Base-by-base conservation (phyloP, 2,797 vertebrate genomes). In the Channallabes apus region DNA sequence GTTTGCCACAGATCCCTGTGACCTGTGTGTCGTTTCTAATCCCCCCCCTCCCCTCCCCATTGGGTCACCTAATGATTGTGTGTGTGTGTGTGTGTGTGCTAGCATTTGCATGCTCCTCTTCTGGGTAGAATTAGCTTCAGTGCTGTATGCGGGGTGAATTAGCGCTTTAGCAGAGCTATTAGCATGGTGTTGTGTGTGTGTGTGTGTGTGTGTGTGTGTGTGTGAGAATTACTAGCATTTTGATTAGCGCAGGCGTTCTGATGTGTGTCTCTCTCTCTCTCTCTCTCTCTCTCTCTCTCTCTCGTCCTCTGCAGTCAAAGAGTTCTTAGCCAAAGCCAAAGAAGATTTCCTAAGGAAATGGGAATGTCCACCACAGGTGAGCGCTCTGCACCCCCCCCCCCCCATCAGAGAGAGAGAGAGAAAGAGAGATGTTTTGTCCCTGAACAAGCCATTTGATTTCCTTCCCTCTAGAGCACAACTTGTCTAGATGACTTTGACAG, bases 301-400 rank as follows among this genome's bases (percentile, higher is more conserved):
- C 22, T 72, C 7, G 93, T 54, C 51, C 86, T 82, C 61, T 95
- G 88, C 93, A 99, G 98, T 99, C 87, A 99, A 99, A 98, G 98
- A 99, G 94, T 99, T 99, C 94, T 96, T 99, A 96, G 97, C 98
- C 92, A 99, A 98, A 98, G 98, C 98, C 96, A 99, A 99, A 98
- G 98, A 99, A 96, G 98, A 99, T 93, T 99, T 99, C 94, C 94
- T 99, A 94, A 95, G 96, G 92, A 99, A 99, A 96, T 99, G 98
- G 98, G 98, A 99, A 96, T 98, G 96, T 90, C 98, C 98, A 90
- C 95, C 97, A 94, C 97, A 97, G 97, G 98, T 99, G 93, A 94
- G 91, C 1, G 2, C 38, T 18, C 2, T 11, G 32, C 27, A 76
- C 27, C 56, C n/a, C 29, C 69, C 12, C 38, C 24, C 38, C 46